Conservation (phyloP, 2,797 vertebrate genomes). For the Notolabrus celidotus region DNA sequence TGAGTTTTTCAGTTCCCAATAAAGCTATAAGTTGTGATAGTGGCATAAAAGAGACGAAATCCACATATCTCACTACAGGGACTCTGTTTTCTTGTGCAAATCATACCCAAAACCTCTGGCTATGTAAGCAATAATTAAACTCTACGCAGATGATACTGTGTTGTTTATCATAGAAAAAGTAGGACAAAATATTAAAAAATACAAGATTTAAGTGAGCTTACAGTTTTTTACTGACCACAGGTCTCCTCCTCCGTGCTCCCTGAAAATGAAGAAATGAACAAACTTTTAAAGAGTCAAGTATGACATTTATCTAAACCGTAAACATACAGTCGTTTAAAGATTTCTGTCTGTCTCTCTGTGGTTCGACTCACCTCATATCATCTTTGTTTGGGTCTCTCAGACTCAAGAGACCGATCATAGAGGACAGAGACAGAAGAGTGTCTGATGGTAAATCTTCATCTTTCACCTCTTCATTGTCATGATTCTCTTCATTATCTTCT, state of each 20-base stretch:
- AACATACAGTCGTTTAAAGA: background rate
- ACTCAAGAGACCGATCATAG: constrained; percentile 10
- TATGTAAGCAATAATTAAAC: background rate
- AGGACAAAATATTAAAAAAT: background rate
- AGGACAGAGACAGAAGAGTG: constrained; percentile 8
- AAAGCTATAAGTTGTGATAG: too few relatives aligned
- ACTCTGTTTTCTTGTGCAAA: background rate
- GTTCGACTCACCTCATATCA: constrained; percentile 37
- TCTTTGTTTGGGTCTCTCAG: constrained; percentile 3
- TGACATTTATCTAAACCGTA: too few relatives aligned
- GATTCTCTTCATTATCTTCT: background rate
- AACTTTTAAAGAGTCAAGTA: background rate
- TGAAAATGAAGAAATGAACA: constrained; percentile 40
- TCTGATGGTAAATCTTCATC: background rate
- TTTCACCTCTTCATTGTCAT: background rate
- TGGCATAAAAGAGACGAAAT: too few relatives aligned
- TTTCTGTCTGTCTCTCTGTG: too few relatives aligned
- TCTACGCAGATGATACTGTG: constrained; percentile 33
- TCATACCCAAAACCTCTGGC: background rate
- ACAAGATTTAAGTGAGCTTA: constrained; percentile 32
- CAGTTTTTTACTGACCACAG: constrained; percentile 66
- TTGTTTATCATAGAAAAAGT: background rate
- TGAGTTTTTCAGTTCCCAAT: too few relatives aligned
- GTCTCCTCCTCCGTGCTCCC: constrained; percentile 18
- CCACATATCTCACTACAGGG: background rate